A percentile compares a stretch with the other conserved stretches of the same genome.
phyloP scores from a whole-genome alignment of 2,113 vertebrate genomes.

The Lepus timidus region DNA sequence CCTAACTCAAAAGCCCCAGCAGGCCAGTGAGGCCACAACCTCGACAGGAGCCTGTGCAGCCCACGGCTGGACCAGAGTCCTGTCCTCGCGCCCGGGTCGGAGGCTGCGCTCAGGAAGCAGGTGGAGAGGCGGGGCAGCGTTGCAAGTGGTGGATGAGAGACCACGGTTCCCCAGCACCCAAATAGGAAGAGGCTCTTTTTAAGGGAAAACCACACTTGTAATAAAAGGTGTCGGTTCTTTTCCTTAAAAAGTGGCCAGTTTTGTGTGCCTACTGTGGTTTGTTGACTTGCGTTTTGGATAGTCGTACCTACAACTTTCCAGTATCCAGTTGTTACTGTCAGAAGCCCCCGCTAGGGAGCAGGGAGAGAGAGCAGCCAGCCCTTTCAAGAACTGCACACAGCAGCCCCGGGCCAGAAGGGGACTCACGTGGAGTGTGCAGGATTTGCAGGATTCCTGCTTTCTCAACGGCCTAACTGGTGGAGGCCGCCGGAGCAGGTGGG shows the following conservation, averaged over 20 bases:
- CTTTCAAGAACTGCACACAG: not conserved
- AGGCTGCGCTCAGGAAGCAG: not conserved
- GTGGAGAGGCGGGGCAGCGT: no score
- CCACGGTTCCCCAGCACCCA: not conserved
- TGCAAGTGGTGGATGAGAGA: not conserved
- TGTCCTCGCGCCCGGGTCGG: no score
- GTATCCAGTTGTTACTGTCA: not conserved
- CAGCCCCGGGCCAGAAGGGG: not conserved
- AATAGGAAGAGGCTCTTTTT: not conserved
- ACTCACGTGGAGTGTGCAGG: rapidly evolving
- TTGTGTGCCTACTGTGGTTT: no score
- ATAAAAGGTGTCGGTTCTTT: not conserved
- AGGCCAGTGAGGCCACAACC: not conserved
- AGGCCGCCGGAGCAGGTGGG: not conserved
- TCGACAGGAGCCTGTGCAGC: not conserved
- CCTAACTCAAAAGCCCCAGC: not conserved
- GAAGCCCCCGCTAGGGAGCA: not conserved
- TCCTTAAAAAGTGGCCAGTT: not conserved
- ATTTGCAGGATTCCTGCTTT: not conserved
- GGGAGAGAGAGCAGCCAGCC: not conserved
- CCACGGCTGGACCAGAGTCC: not conserved
- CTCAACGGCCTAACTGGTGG: not conserved
- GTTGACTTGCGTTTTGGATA: not conserved
- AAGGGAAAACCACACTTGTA: not conserved
- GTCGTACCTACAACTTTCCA: not conserved